Evolutionary conservation across 2,888 invertebrate genomes (phyloP).

Genomic region (Mactromeris polynyma): DNA sequence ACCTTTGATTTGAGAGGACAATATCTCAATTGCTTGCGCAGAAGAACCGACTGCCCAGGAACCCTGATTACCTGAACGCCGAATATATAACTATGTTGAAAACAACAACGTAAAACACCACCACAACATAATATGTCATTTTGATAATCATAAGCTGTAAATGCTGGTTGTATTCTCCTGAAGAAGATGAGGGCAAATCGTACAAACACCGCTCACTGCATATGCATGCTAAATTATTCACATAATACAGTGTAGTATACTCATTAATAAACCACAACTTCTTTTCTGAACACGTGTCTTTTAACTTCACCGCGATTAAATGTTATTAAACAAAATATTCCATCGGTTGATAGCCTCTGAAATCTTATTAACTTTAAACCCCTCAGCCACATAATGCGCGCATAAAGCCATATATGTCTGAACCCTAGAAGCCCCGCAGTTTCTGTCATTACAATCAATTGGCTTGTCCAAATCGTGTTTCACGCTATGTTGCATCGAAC

Average conservation of each 20-base stretch:
- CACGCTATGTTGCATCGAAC: slow-evolving; percentile 51
- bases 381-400: slow-evolving; percentile 57
- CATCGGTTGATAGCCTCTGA: slow-evolving; percentile 40
- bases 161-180: background rate
- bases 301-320: slow-evolving; percentile 36
- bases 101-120: no score
- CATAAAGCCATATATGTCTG: slow-evolving; percentile 43
- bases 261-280: background rate
- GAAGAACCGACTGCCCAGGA: no score
- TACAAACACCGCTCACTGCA: background rate
- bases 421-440: slow-evolving; percentile 34
- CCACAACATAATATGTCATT: no score
- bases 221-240: background rate
- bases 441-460: slow-evolving; percentile 39
- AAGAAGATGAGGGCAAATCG: background rate
- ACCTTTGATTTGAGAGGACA: no score
- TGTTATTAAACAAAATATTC: slow-evolving; percentile 46
- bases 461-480: slow-evolving; percentile 58
- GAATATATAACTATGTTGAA: no score
- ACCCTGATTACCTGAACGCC: no score
- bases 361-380: slow-evolving; percentile 58
- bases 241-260: background rate
- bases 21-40: no score
- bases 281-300: background rate
- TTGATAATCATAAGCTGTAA: no score